Evolutionary conservation across 2,797 vertebrate species (phyloP), one percentile per base, ranked within the genome.

Genomic region (Pantherophis alleghaniensis): DNA sequence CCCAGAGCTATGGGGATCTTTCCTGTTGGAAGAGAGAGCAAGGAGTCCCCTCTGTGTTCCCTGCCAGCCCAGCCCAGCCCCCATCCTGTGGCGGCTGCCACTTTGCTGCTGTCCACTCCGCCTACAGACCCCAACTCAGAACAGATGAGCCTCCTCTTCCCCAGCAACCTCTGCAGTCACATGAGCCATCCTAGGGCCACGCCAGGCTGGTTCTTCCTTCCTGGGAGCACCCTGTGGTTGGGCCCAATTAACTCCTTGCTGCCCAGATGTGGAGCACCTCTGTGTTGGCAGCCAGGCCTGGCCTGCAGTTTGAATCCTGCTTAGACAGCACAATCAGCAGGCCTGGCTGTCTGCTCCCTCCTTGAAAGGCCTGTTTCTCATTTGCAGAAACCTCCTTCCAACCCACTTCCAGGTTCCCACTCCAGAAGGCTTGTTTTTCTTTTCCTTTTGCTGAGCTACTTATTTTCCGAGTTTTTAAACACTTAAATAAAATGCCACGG

Each of bases 11-110:
- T 14, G 37, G 47, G 6, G 5, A 32, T 2, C 90, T 94, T 95
- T 96, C 94, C 95, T 96, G 94, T 96, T 96, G 94, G 53, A 92
- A 86, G 94, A 92, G 92, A 93, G 94, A 94, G 96, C 88, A 93
- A 94, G 95, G 93, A 95, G 94, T 94, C 91, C 92, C 94, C 91
- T 95, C 94, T 95, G 92, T 93, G 24, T 90, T 86, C 96, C 96
- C 90, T 42, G 42, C 42, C 42, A 42, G 93, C 93, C 94, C 63
- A n/a, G 63, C 66, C 89, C 96, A 79, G 92, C 94, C 94, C 94
- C 96, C 87, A 42, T 11, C 37, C 74, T 42, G 7, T 42, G 3
- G 69, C 6, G 16, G 69, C 32, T 74, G 69, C 32, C 69, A 7
- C 93, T 91, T 42, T 53, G 69, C 90, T 90, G 91, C 90, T 88